These are phyloP conservation scores for Drosophila eugracilis DNA, from an alignment of 1,140 invertebrate species.

Conservation along the genomic window DNA sequence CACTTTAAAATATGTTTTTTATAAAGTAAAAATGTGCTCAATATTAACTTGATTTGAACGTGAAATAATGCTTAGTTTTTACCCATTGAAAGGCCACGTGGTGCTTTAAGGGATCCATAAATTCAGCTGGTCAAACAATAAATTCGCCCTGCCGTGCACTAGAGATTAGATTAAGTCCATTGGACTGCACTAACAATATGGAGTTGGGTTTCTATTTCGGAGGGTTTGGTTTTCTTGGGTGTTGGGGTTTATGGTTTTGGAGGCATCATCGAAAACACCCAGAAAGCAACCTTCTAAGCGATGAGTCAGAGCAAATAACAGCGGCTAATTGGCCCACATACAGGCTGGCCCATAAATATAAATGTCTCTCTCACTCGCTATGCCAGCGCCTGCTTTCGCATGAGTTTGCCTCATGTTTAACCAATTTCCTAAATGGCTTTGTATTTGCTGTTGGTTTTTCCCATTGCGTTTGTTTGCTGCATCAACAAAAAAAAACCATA, in stretches of 20 bases:
- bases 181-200: constrained; percentile 10
- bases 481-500: too few species aligned
- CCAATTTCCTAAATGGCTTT: constrained; percentile 70
- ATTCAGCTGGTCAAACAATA: constrained; percentile 49
- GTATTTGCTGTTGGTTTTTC: constrained; percentile 44
- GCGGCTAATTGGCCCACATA: constrained; percentile 32
- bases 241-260: neutral
- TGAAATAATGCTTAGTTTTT: neutral
- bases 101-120: constrained; percentile 51
- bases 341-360: constrained; percentile 22
- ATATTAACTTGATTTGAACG: neutral
- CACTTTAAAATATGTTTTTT: neutral
- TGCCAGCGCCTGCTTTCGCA: constrained; percentile 4
- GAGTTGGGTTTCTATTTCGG: constrained; percentile 4
- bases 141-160: constrained; percentile 18
- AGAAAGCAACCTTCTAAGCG: neutral
- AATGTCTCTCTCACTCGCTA: neutral
- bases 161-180: constrained; percentile 64
- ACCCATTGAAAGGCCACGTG: constrained; percentile 8
- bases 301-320: constrained; percentile 37
- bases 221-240: too few species aligned
- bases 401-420: constrained; percentile 40
- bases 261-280: too few species aligned
- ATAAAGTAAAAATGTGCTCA: neutral
- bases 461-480: constrained; percentile 35